Evolutionary conservation across 2,113 vertebrate species (phyloP).

Genomic region (Antechinus stuartii): DNA sequence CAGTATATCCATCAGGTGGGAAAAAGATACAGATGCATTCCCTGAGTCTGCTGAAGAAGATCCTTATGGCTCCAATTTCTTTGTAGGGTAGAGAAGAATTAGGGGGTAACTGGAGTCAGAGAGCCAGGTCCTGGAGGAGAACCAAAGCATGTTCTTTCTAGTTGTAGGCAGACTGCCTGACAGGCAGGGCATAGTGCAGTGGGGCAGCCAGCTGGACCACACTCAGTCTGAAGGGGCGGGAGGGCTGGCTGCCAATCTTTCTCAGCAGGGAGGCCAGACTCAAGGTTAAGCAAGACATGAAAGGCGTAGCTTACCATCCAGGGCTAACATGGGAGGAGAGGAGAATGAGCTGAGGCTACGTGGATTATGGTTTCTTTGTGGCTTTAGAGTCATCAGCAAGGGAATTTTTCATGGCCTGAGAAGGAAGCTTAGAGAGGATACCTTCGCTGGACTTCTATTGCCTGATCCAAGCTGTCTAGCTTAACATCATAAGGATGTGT

Average conservation of each 20-base stretch:
- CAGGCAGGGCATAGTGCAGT: neutral
- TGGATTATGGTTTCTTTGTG: neutral
- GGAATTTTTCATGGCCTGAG: neutral
- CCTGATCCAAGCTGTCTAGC: neutral
- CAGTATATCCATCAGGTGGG: neutral
- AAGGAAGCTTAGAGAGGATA: neutral
- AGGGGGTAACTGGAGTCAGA: neutral
- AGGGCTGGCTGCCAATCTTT: neutral
- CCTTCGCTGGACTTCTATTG: neutral
- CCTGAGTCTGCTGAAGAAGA: neutral
- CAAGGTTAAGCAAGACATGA: conserved; percentile 3
- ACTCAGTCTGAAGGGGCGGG: neutral
- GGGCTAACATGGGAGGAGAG: neutral
- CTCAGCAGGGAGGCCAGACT: neutral
- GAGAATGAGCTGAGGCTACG: neutral
- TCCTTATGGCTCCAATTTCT: neutral
- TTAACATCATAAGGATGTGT: neutral
- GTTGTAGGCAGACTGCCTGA: neutral
- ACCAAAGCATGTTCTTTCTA: neutral
- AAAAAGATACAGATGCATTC: neutral
- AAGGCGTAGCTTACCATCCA: neutral
- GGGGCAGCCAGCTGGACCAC: neutral
- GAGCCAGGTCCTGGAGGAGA: neutral
- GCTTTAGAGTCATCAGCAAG: neutral
- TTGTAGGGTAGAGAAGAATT: neutral